A percentile compares a stretch with the other conserved stretches of the same genome.
phyloP scores from a whole-genome alignment of 2,113 vertebrate genomes.

The Lethenteron camtschaticum region DNA sequence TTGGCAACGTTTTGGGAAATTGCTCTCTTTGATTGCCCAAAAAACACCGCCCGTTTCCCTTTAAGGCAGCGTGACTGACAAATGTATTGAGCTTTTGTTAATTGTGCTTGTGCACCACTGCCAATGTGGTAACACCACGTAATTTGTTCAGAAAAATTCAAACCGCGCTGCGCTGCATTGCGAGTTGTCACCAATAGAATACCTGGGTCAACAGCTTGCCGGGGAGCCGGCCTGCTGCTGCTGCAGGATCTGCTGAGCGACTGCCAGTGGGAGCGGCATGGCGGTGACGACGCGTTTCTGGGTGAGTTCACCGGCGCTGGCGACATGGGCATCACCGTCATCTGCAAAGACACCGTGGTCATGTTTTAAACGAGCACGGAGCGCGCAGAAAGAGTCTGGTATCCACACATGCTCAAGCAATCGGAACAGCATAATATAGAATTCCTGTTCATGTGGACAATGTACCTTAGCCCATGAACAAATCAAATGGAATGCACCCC shows the following conservation, averaged over 20 bases:
- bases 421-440: no score
- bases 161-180: constrained; percentile 40
- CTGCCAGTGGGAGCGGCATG: constrained; percentile 44
- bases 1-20: no score
- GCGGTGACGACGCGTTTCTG: constrained; percentile 38
- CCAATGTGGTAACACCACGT: background rate
- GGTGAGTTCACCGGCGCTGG: constrained; percentile 37
- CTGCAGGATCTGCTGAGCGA: constrained; percentile 58
- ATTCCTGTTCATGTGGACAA: no score
- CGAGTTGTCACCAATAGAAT: constrained; percentile 16
- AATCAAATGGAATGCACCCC: no score
- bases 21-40: no score
- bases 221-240: constrained; percentile 42
- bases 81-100: background rate
- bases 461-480: no score
- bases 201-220: constrained; percentile 21
- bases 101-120: background rate
- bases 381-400: no score
- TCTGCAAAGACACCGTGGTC: constrained; percentile 17
- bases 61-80: no score
- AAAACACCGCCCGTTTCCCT: no score
- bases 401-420: no score
- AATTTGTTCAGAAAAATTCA: background rate
- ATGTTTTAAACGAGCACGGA: no score
- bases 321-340: constrained; percentile 56